Evolutionary conservation across 1,140 invertebrate genomes (phyloP), one percentile per base, ranked within the genome.

Genomic region (Drosophila littoralis): DNA sequence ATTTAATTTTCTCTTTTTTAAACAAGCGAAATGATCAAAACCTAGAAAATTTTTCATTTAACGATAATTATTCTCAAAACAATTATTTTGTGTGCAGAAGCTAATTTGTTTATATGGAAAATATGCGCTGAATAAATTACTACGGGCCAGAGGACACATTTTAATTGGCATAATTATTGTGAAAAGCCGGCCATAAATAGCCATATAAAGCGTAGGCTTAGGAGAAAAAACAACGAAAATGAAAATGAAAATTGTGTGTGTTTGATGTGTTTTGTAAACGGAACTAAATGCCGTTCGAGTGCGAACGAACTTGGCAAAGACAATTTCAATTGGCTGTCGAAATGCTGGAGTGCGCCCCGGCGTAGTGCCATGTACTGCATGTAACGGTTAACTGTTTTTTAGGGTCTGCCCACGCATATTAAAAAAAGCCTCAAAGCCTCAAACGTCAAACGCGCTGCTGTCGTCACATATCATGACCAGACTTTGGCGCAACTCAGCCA

Each of bases 401-500:
- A 43, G 38, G 61, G 40, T 54, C 6, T 50, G 63, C 69, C 52
- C 65, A 67, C 48, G 66, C 67, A 79, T 59, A 88, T 72, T 77
- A 67, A 79, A 76, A 77, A 7, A 17, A 8, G 8, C 10, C 1
- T 13, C 46, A 12, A 32, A 28, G 54, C 52, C 67, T 68, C 61
- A 51, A 60, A 40, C 54, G 33, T 52, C 57, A 79, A 76, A 63
- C 57, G 48, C 51, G 35, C 59, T 42, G 79, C 79, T 86, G 76
- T 79, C 76, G 77, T 77, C 80, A 77, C 68, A 66, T 79, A 79
- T 82, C 82, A 82, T 79, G 82, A 46, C 55, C 79, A 60, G 64
- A 78, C 70, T 71, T 61, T 71, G 66, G 52, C 69, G 22, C 22
- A 28, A 74, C 70, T 60, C 72, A 42, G 71, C 64, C 59, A 45